Percentiles rank a stretch among this genome's conserved stretches.
These are phyloP conservation scores for Drosophila grimshawi DNA, from an alignment of 1,140 invertebrate species.

Conservation along the genomic window DNA sequence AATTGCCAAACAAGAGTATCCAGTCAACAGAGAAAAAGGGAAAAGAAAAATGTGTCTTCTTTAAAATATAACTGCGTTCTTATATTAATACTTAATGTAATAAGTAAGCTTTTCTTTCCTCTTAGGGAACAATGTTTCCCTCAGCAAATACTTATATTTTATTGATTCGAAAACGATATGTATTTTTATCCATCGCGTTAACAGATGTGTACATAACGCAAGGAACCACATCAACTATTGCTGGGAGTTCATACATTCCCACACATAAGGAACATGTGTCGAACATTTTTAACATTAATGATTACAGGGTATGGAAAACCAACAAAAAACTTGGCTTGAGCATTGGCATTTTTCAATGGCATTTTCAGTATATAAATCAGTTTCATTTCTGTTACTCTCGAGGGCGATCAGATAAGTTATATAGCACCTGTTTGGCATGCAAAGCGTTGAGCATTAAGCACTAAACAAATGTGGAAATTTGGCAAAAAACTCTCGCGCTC, in stretches of 20 bases:
- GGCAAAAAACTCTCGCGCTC: conserved; percentile 36
- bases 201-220: too few species aligned
- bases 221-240: neutral
- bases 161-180: neutral
- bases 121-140: too few species aligned
- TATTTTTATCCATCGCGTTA: neutral
- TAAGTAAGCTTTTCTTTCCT: too few species aligned
- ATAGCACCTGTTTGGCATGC: conserved; percentile 74
- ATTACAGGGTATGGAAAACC: neutral
- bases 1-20: too few species aligned
- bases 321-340: conserved; percentile 43
- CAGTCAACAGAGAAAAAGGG: neutral
- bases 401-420: conserved; percentile 68
- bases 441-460: conserved; percentile 72
- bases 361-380: conserved; percentile 68
- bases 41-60: neutral
- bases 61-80: too few species aligned
- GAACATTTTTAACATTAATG: neutral
- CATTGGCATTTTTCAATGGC: conserved; percentile 46
- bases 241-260: neutral
- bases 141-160: too few species aligned
- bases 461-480: conserved; percentile 77
- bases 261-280: neutral
- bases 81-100: too few species aligned
- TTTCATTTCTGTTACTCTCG: conserved; percentile 41